Percentiles rank a stretch among this genome's conserved stretches.
These are phyloP conservation scores for Serilophus lunatus DNA, from an alignment of 2,113 vertebrate genomes.

Conservation along the genomic window DNA sequence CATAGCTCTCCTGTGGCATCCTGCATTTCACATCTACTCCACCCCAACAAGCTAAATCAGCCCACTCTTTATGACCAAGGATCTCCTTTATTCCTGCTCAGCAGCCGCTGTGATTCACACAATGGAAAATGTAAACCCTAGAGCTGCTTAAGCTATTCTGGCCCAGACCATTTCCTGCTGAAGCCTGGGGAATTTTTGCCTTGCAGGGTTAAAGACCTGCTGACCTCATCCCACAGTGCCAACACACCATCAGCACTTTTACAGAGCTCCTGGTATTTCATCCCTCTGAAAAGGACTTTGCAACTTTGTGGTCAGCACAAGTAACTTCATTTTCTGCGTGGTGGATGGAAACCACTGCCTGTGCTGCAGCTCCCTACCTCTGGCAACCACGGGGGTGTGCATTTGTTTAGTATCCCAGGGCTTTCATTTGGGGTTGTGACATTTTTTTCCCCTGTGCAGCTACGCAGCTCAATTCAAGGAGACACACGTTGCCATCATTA, in stretches of 20 bases:
- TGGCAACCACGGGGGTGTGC: neutral
- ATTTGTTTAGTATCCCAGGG: neutral
- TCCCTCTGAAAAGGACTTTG: neutral
- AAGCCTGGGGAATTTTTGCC: slow-evolving; percentile 40
- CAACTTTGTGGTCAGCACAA: slow-evolving; percentile 23
- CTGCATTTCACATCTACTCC: neutral
- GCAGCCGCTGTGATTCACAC: neutral
- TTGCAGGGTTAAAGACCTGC: slow-evolving; percentile 33
- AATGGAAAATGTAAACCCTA: neutral
- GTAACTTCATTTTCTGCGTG: neutral
- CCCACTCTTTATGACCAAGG: neutral
- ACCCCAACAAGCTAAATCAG: neutral
- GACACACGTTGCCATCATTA: neutral
- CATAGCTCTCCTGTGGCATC: neutral
- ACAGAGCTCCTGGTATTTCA: slow-evolving; percentile 30
- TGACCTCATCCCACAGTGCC: slow-evolving; percentile 1
- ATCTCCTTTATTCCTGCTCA: neutral
- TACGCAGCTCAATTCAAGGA: neutral
- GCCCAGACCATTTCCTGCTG: slow-evolving; percentile 20
- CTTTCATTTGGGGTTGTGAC: neutral
- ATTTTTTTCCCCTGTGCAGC: neutral
- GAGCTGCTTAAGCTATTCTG: neutral
- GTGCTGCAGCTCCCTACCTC: neutral
- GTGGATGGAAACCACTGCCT: neutral
- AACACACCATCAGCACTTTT: slow-evolving; percentile 22